Base-by-base conservation (phyloP, 2,113 vertebrate genomes). In the Rafetus swinhoei region DNA sequence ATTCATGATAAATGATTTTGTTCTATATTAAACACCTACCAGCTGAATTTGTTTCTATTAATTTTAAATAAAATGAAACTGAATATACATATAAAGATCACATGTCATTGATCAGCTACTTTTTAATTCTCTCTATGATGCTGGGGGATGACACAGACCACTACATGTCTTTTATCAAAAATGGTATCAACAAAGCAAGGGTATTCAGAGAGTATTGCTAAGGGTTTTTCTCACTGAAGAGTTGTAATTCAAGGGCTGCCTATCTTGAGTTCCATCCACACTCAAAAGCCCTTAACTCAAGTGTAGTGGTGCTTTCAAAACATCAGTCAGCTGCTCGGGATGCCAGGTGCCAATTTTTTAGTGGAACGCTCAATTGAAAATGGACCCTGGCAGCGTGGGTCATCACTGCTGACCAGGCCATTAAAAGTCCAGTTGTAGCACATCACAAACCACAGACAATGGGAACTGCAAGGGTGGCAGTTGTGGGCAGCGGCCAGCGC, bases 21-120 rank as follows among this genome's bases (percentile, higher is more conserved):
- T 52, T 89, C 8, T 9, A 80, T 24, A 93, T 85, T 25, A 82
- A 87, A 92, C 19, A 76, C 8, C 29, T 59, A n/a, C 2, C 21
- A 84, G 18, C 4, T 90, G 13, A 45, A 24, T 52, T 83, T 57
- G 62, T 84, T 80, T 9, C 55, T 18, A 39, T 81, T 81, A 92
- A 72, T 3, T 84, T 35, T 62, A 94, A 92, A 72, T 2, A 2
- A 45, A 91, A 87, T 84, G 69, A 79, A 88, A 93, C 6, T 53
- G 4, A 8, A 84, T 83, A 72, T 39, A 59, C 84, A 60, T 15
- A 92, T 94, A 86, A 45, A 24, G 3, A 32, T 82, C 45, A 55
- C 82, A 45, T 88, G 85, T 86, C 7, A 21, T 12, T 6, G 69
- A 16, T 82, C 0, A 57, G 77, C 62, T 25, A 91, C 53, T 82